A percentile compares a stretch with the other conserved stretches of the same genome.
phyloP scores from a whole-genome alignment of 2,797 vertebrate genomes.

The Podarcis siculus region DNA sequence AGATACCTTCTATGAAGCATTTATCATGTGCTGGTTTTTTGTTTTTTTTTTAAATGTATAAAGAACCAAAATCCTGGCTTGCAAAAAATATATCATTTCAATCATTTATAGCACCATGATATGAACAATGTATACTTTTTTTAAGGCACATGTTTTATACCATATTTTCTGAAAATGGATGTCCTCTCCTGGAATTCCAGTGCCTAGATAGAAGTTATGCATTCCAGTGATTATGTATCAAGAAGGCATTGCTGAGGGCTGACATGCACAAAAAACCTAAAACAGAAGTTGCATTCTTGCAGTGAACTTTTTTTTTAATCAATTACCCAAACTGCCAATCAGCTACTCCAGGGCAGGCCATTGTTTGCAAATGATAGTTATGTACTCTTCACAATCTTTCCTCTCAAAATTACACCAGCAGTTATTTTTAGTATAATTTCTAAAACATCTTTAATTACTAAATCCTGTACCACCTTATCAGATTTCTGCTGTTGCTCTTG shows the following conservation, averaged over 20 bases:
- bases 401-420: constrained; percentile 48
- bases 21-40: not conserved
- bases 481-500: constrained; percentile 46
- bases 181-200: not conserved
- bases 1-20: constrained; percentile 46
- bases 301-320: constrained; percentile 43
- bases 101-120: not conserved
- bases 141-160: not conserved
- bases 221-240: constrained; percentile 51
- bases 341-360: not conserved
- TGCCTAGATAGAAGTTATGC: constrained; percentile 5
- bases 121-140: not conserved
- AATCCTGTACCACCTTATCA: constrained; percentile 44
- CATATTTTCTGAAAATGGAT: constrained; percentile 28
- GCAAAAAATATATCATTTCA: not conserved
- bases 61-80: not conserved
- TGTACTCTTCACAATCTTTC: constrained; percentile 34
- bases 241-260: constrained; percentile 64
- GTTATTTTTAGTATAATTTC: constrained; percentile 54
- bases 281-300: constrained; percentile 34
- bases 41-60: not conserved
- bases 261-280: constrained; percentile 60
- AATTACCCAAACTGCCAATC: not conserved
- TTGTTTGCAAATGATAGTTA: not conserved
- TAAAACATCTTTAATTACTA: constrained; percentile 50